These are phyloP conservation scores for Tetrapedia diversipes DNA, from an alignment of 2,888 invertebrate genomes.

Conservation along the genomic window DNA sequence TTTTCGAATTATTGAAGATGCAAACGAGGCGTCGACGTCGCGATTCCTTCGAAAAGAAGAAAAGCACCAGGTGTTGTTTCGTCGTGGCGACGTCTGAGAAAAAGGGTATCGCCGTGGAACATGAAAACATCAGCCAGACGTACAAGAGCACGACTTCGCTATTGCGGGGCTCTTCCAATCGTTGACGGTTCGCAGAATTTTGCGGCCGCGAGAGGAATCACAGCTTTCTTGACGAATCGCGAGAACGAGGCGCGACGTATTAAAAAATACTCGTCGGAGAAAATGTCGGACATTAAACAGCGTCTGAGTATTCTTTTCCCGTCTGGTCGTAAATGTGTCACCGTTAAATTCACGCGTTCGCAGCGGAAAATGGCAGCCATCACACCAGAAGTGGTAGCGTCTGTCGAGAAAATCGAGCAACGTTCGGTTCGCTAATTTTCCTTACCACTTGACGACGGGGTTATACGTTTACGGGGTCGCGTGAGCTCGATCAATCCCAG, in stretches of 20 bases:
- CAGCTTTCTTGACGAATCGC: neutral
- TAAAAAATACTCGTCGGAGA: neutral
- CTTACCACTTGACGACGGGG: conserved; percentile 14
- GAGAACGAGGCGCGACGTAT: neutral
- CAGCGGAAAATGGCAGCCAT: neutral
- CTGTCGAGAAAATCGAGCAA: neutral
- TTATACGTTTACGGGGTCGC: conserved; percentile 34
- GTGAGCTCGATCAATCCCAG: conserved; percentile 53
- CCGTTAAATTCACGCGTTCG: neutral
- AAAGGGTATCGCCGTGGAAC: conserved; percentile 26
- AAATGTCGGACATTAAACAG: neutral
- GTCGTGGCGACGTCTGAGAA: conserved; percentile 21
- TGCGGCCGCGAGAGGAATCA: conserved; percentile 7
- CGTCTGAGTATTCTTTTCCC: neutral
- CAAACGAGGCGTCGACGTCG: conserved; percentile 50
- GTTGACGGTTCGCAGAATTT: neutral
- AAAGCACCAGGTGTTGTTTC: conserved; percentile 48
- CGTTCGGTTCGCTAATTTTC: conserved; percentile 39
- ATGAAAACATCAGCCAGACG: conserved; percentile 16
- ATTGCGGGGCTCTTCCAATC: conserved; percentile 26
- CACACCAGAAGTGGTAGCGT: too few relatives aligned
- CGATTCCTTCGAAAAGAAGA: conserved; percentile 51
- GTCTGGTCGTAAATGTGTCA: neutral
- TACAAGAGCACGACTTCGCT: conserved; percentile 28
- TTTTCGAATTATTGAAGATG: conserved; percentile 47